These are phyloP conservation scores for Centrocercus urophasianus DNA, from an alignment of 2,113 vertebrate species.

Conservation along the genomic window DNA sequence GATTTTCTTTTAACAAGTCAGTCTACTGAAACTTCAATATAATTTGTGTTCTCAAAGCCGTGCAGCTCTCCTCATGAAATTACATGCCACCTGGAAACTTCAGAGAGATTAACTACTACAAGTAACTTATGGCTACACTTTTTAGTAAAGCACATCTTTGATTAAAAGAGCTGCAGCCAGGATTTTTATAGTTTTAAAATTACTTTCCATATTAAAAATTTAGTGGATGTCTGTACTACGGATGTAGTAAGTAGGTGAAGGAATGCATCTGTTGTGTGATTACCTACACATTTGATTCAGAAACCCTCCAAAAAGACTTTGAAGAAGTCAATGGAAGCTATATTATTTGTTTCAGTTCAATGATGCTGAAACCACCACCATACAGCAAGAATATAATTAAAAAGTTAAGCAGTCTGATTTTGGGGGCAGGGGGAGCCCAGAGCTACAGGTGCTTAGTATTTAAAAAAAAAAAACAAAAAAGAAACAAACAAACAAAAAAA, in stretches of 20 bases:
- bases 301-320: constrained; percentile 20
- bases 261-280: constrained; percentile 32
- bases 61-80: constrained; percentile 16
- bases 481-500: not conserved
- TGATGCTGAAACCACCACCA: constrained; percentile 13
- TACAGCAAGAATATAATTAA: not conserved
- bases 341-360: constrained; percentile 35
- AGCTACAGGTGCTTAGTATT: constrained; percentile 19
- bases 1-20: not conserved
- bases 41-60: constrained; percentile 4
- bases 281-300: constrained; percentile 1
- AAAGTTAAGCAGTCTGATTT: constrained; percentile 7
- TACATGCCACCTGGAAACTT: constrained; percentile 26
- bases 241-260: not conserved
- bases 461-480: constrained; percentile 9
- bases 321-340: not conserved
- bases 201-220: not conserved
- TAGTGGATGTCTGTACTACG: not conserved
- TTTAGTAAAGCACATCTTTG: constrained; percentile 1
- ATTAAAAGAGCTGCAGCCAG: constrained; percentile 15
- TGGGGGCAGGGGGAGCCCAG: accelerated
- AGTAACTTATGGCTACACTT: not conserved
- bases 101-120: constrained; percentile 20
- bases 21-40: not conserved
- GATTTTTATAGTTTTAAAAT: not conserved